These are phyloP conservation scores for Creontiades dilutus DNA, from an alignment of 2,888 invertebrate species.

Conservation along the genomic window DNA sequence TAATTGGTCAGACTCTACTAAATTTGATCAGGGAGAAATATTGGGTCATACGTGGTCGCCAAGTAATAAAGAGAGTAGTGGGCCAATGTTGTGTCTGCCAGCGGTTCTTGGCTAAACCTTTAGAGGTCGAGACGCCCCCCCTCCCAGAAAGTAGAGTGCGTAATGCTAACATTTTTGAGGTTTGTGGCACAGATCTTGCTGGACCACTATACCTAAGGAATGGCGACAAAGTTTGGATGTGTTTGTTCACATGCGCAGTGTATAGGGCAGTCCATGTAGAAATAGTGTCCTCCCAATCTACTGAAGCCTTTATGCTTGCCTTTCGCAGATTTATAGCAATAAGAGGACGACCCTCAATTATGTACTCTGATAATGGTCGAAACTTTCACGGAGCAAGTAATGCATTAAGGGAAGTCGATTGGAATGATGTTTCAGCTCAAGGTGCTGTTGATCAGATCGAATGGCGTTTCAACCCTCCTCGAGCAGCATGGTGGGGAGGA, in stretches of 20 bases:
- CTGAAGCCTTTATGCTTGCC: slow-evolving; percentile 43
- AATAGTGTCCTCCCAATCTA: slow-evolving; percentile 27
- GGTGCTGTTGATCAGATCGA: background rate
- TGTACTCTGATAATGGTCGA: slow-evolving; percentile 49
- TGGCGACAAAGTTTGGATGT: background rate
- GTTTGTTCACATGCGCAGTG: slow-evolving; percentile 32
- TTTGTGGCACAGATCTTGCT: background rate
- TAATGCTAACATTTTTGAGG: background rate
- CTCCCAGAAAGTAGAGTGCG: background rate
- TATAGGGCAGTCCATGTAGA: slow-evolving; percentile 38
- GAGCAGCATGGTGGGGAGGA: slow-evolving; percentile 38
- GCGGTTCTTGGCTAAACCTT: background rate
- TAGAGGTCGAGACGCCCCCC: background rate
- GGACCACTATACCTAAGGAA: slow-evolving; percentile 37
- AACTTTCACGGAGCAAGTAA: background rate
- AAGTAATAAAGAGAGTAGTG: background rate
- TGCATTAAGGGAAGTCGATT: background rate
- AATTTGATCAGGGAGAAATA: background rate
- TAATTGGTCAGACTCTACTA: background rate
- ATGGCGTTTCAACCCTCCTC: background rate
- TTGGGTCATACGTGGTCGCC: background rate
- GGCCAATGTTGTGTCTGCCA: background rate
- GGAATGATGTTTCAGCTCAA: background rate
- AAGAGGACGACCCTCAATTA: slow-evolving; percentile 45
- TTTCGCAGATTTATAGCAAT: slow-evolving; percentile 29